Base-by-base conservation (phyloP, 2,797 vertebrate species). In the Leptatherina wallacei region DNA sequence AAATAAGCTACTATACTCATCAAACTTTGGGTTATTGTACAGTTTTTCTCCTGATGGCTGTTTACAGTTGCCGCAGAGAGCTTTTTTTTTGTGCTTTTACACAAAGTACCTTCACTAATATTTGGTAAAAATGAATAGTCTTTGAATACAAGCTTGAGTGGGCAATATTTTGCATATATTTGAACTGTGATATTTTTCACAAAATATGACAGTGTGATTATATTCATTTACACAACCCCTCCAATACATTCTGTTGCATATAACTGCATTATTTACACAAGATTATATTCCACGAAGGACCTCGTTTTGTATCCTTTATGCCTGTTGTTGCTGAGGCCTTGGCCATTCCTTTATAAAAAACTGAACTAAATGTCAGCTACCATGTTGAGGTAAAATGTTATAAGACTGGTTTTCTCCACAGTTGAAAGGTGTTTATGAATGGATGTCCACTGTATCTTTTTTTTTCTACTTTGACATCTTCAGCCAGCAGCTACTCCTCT, bases 401-500 rank as follows among this genome's bases (percentile, higher is more conserved):
- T 69, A 72, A 73, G 73, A 85, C 18, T 65, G 69, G 75, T 44
- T 79, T 81, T 75, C 61, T 29, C 63, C 63, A 36, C 44, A 33
- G 33, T 47, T 62, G 51, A 83, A 69, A 73, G 61, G 29, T 56
- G 29, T 32, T 16, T 14, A 85, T 54, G 54, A 84, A 81, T 62
- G 51, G 65, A 76, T 61, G 59, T 80, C 66, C 69, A 73, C 69
- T 49, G 47, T 49, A 49, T n/a, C 44, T 63, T 75, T 78, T 22
- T 73, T 75, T 79, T 82, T 71, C 77, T 51, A 47, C 32, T 68
- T 47, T 3, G 47, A 78, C 77, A 71, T 86, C 70, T 89, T 88
- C 63, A 57, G 71, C 73, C 84, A 78, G 86, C 89, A 92, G 92
- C 91, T 91, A 82, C 80, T 84, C 69, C 61, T 69, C 60, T 74